Percentiles rank a stretch among this genome's conserved stretches.
Conservation (phyloP, 37 sponge, comb jelly and placozoan species). For the Beroe ovata region DNA sequence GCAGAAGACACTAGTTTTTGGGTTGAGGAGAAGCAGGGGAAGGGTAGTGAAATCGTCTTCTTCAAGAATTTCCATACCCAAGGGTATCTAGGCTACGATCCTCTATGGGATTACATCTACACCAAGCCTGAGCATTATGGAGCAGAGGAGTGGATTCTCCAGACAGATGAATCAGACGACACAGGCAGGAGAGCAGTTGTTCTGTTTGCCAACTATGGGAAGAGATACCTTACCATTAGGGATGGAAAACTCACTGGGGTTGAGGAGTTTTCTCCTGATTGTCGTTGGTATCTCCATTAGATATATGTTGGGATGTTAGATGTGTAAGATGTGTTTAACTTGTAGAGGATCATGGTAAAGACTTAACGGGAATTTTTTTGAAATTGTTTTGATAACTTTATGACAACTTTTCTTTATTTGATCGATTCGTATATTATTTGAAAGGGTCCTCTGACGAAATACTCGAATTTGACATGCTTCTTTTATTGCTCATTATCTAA, state of each 20-base stretch:
- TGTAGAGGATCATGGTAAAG: no score
- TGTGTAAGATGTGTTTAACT: no score
- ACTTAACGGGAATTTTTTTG: no score
- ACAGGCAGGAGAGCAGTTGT: conserved; percentile 13
- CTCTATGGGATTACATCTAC: conserved; percentile 24
- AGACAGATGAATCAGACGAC: conserved; percentile 28
- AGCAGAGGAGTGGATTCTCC: conserved; percentile 39
- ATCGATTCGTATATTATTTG: no score
- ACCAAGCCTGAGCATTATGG: conserved; percentile 42
- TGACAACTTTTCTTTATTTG: no score
- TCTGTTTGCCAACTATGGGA: conserved; percentile 31
- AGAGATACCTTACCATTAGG: conserved; percentile 22
- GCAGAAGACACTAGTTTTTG: conserved; percentile 35
- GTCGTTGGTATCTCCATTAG: conserved; percentile 23
- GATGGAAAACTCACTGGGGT: conserved; percentile 35
- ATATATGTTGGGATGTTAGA: no score
- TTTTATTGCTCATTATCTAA: no score
- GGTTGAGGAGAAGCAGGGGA: background rate
- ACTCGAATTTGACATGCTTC: no score
- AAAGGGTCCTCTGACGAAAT: no score
- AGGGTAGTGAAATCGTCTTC: conserved; percentile 43
- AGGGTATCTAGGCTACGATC: conserved; percentile 49
- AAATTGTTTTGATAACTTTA: no score
- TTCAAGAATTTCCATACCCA: conserved; percentile 17
- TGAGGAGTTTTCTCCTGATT: background rate